Base-by-base conservation (phyloP, 2,113 vertebrate genomes). In the Puntigrus tetrazona region DNA sequence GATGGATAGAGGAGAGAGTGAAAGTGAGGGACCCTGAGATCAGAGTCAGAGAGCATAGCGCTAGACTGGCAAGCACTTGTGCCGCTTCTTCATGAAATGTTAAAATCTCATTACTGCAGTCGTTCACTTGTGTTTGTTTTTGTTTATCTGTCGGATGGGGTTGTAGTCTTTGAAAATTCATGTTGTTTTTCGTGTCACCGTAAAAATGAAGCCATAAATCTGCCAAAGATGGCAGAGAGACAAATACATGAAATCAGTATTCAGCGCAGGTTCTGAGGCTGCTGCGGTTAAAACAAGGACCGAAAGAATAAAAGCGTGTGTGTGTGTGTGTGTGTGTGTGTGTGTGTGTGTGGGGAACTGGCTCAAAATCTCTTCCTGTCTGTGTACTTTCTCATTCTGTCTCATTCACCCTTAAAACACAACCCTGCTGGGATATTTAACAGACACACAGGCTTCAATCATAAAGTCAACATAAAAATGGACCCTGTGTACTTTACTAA, bases 181-280 rank as follows among this genome's bases (percentile, higher is more conserved):
- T 61, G 59, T 34, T 78, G 76, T 78, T 38, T 59, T 38, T 34
- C 22, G 25, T 14, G 22, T 41, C 55, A 14, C 10, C 22, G 7
- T 16, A 67, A 59, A 57, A 5, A 59, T 61, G 0, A 7, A 41
- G 10, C 36, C 13, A 18, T 41, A 13, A 41, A 13, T 61, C 13
- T 78, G 29, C 25, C 31, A 57, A 57, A 22, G 50, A 78, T 78
- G 3, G 1, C 50, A 77, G 27, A 14, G 18, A 34, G 50, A 78
- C 75, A 59, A 78, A 78, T n/a, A 41, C 52, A 10, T 41, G 55
- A 61, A 41, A 59, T 78, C n/a, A 61, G 76, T 43, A 61, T 78
- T 78, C 76, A 57, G 34, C 22, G 34, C 36, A 61, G 76, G 52
- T 78, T 41, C 13, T 38, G 20, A 61, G 34, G 20, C 76, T 55